Conservation (phyloP, 92 coral and sea anemone genomes). For the Pocillopora meandrina region DNA sequence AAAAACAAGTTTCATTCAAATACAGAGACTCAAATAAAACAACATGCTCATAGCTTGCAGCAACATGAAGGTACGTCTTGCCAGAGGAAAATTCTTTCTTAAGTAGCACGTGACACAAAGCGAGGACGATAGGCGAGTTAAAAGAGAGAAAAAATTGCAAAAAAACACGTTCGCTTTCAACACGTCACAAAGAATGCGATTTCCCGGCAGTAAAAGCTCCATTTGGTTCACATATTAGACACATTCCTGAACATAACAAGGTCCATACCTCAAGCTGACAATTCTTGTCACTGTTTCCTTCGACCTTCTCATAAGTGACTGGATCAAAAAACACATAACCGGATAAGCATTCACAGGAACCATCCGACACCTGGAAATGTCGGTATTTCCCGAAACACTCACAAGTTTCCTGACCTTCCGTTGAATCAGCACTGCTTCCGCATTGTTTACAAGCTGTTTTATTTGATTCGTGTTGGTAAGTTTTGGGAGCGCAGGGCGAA, state of each 20-base stretch:
- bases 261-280: conserved; percentile 86
- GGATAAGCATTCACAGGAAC: conserved; percentile 77
- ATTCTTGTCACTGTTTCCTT: conserved; percentile 88
- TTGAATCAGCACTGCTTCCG: conserved; percentile 87
- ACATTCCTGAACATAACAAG: background rate
- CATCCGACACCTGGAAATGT: conserved; percentile 87
- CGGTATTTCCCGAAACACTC: conserved; percentile 79
- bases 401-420: conserved; percentile 77
- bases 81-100: no score
- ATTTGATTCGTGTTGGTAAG: conserved; percentile 68
- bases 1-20: background rate
- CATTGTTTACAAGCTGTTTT: conserved; percentile 83
- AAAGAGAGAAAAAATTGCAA: no score
- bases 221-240: background rate
- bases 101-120: no score
- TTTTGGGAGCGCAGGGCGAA: conserved; percentile 68
- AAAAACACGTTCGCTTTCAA: no score
- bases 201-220: no score
- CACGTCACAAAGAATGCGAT: no score
- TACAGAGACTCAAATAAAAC: no score
- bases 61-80: no score
- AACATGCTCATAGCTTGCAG: no score
- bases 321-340: conserved; percentile 86
- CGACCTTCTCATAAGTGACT: conserved; percentile 49
- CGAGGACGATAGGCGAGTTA: no score